Conservation (phyloP, 2,113 vertebrate genomes). For the Heliornis fulica region DNA sequence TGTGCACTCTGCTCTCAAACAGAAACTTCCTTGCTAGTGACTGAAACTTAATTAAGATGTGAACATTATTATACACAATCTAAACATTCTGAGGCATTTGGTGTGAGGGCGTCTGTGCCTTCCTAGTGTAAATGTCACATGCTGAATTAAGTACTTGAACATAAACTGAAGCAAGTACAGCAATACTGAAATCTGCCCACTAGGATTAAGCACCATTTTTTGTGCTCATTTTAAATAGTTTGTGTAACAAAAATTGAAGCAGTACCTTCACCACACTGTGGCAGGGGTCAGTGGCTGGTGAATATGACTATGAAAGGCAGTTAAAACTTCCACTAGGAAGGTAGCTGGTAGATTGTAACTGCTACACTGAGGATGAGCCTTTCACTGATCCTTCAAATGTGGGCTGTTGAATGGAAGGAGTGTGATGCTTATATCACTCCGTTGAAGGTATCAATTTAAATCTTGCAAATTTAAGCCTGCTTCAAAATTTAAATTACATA, state of each 20-base stretch:
- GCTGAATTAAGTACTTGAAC: neutral
- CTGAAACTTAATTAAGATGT: neutral
- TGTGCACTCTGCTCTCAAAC: neutral
- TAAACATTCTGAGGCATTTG: neutral
- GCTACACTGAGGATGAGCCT: neutral
- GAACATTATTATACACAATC: neutral
- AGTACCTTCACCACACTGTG: neutral
- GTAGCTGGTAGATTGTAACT: neutral
- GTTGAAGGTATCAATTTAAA: neutral
- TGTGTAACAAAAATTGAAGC: neutral
- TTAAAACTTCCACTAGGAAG: neutral
- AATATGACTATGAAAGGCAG: neutral
- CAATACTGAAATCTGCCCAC: neutral
- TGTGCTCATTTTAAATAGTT: neutral
- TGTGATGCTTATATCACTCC: neutral
- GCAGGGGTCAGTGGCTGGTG: neutral
- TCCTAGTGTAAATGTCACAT: neutral
- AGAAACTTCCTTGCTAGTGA: neutral
- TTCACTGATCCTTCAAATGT: neutral
- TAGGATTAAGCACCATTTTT: neutral
- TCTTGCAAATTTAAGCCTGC: neutral
- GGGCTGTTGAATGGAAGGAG: neutral
- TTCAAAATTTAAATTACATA: neutral
- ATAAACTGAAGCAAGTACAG: neutral
- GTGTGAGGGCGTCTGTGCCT: neutral